Base-by-base conservation (phyloP, 2,888 invertebrate genomes). In the Bhutanitis thaidina region DNA sequence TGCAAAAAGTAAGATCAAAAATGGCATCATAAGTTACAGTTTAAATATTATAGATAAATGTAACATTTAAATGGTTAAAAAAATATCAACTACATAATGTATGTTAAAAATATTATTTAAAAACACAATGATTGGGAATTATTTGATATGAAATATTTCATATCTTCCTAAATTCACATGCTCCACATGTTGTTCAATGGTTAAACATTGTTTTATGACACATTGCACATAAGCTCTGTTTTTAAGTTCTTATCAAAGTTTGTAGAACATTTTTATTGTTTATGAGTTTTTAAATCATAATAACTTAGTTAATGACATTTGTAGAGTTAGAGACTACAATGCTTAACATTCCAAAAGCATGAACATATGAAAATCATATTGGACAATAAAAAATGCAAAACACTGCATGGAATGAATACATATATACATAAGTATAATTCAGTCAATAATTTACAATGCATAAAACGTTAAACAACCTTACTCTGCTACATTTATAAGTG, bases 371-470 rank as follows among this genome's bases (percentile, higher is more conserved):
- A 36, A 45, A 45, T 35, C 37, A 43, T 39, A 44, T 46, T 43
- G 36, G 44, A 38, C 12, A 30, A 41, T 37, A 20, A 54, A 56
- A 59, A 57, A 52, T 53, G 54, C 49, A 56, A 60, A 29, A 49
- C 36, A 51, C 58, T 49, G 48, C 54, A 61, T 65, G 73, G 71
- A 72, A 74, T 71, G 70, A 67, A 71, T 58, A 61, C 56, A 56
- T 44, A 43, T 35, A 36, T 44, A 44, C 34, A 36, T 35, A 36
- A 30, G 16, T 65, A 61, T 56, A 58, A 61, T 66, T 71, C 67
- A 69, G 69, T 70, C 69, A 58, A 60, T 38, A 60, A 62, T 59
- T 57, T 58, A 60, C 55, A 60, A 57, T 45, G 56, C 54, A 58
- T n/a, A 25, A 8, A 20, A 34, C 14, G n/a, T 12, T 38, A 13